phyloP scores from a whole-genome alignment of 2,888 invertebrate species.

The Campoplex nolae region DNA sequence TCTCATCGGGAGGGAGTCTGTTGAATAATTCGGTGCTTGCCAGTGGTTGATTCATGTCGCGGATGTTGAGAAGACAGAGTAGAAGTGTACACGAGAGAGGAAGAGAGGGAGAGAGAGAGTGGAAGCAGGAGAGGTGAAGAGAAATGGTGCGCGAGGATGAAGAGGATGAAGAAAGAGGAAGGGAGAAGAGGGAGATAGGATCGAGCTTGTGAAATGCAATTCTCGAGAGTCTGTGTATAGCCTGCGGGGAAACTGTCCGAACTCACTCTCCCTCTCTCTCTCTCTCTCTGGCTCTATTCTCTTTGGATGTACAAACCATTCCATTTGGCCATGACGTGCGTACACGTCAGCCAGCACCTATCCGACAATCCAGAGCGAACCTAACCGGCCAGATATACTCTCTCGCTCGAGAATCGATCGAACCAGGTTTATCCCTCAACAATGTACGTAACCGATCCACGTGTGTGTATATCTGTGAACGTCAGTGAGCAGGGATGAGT shows the following conservation, averaged over 20 bases:
- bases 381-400: slow-evolving; percentile 65
- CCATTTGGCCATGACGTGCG: slow-evolving; percentile 49
- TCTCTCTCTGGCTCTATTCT: slow-evolving; percentile 45
- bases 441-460: slow-evolving; percentile 36
- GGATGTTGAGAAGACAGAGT: slow-evolving; percentile 51
- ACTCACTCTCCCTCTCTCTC: slow-evolving; percentile 37
- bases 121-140: slow-evolving; percentile 18
- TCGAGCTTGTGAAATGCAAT: slow-evolving; percentile 52
- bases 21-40: slow-evolving; percentile 61
- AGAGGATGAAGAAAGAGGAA: slow-evolving; percentile 4
- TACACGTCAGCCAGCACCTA: slow-evolving; percentile 49
- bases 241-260: slow-evolving; percentile 49
- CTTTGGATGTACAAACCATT: slow-evolving; percentile 51
- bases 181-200: slow-evolving; percentile 21
- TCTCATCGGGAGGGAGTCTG: not conserved
- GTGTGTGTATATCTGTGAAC: no score
- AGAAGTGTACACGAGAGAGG: slow-evolving; percentile 12
- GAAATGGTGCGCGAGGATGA: slow-evolving; percentile 22
- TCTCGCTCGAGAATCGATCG: slow-evolving; percentile 78
- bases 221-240: slow-evolving; percentile 53
- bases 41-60: slow-evolving; percentile 59
- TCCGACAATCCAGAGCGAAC: slow-evolving; percentile 56
- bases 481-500: no score
- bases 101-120: slow-evolving; percentile 17
- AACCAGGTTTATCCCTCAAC: slow-evolving; percentile 77